Conservation (phyloP, 1,140 invertebrate species). For the Papilio xuthus region DNA sequence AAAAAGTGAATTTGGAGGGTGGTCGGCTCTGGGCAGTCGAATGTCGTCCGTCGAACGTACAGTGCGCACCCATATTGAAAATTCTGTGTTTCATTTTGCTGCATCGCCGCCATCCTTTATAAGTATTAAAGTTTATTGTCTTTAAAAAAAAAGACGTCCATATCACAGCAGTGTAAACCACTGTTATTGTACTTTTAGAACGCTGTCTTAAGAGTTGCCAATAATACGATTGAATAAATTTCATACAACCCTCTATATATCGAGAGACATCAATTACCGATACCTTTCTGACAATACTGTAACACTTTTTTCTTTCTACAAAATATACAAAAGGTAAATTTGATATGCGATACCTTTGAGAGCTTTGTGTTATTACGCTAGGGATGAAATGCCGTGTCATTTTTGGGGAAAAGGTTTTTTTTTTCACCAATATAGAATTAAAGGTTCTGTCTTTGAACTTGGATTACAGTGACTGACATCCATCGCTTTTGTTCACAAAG, state of each 20-base stretch:
- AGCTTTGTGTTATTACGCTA: constrained; percentile 35
- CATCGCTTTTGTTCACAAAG: not conserved
- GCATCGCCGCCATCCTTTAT: too few relatives aligned
- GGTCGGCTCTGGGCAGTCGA: too few relatives aligned
- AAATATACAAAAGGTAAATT: constrained; percentile 33
- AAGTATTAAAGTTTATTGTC: too few relatives aligned
- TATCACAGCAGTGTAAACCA: too few relatives aligned
- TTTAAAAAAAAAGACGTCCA: too few relatives aligned
- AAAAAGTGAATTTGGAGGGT: too few relatives aligned
- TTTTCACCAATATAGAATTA: constrained; percentile 6
- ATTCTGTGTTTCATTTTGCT: too few relatives aligned
- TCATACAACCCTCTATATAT: not conserved
- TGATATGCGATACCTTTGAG: constrained; percentile 36
- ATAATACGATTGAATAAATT: not conserved
- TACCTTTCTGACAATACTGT: constrained; percentile 16
- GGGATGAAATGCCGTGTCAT: constrained; percentile 26
- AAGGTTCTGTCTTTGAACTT: constrained; percentile 27
- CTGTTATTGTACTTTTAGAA: not conserved
- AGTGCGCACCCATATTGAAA: too few relatives aligned
- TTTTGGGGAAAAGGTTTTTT: constrained; percentile 11
- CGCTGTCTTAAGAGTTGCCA: not conserved
- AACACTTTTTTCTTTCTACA: constrained; percentile 10
- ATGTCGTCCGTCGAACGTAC: too few relatives aligned
- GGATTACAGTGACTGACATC: constrained; percentile 7
- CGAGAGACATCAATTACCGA: not conserved